Evolutionary conservation across 2,888 invertebrate genomes (phyloP), one percentile per base, ranked within the genome.

Genomic region (Pristionchus maxplancki): DNA sequence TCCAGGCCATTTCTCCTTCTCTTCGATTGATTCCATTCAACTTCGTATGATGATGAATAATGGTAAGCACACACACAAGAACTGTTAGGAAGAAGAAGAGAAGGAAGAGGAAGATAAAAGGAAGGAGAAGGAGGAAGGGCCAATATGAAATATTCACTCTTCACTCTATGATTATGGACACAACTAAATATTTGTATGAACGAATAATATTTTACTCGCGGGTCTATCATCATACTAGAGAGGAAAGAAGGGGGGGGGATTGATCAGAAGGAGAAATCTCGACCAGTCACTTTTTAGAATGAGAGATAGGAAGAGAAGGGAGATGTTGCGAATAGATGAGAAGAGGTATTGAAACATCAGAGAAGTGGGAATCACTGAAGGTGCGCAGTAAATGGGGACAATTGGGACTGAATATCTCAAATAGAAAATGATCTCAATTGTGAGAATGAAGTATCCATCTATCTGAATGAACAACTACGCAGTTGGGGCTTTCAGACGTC

Each of bases 1-100:
- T 44, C n/a, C 74, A 37, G 74, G 20, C 74, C 74, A 78, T 44
- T 78, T 44, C 44, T 44, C n/a, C 44, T n/a, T 37, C 37, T 71
- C n/a, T n/a, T n/a, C n/a, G n/a, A n/a, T 28, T 9, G 37, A 44
- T 78, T 78, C 74, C 74, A 44, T 78, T 78, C 74, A 78, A 78
- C 74, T 78, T 44, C 37, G 44, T 28, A 44, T 78, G 74, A 71
- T 37, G 71, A 78, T 78, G 74, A 78, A 78, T 78, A 78, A 78
- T 78, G 74, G 37, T 78, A 28, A 78, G 74, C 74, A 78, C 28
- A 78, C 71, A 71, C 74, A 71, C 15, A 78, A 44, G 44, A 78
- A 78, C 74, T 78, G 74, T 44, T 78, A 78, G 74, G 44, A 78
- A 28, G 74, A 78, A n/a, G 74, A 44, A 13, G 44, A 44, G 74